phyloP scores from a whole-genome alignment of 2,888 invertebrate species.

The Apantesis nais region DNA sequence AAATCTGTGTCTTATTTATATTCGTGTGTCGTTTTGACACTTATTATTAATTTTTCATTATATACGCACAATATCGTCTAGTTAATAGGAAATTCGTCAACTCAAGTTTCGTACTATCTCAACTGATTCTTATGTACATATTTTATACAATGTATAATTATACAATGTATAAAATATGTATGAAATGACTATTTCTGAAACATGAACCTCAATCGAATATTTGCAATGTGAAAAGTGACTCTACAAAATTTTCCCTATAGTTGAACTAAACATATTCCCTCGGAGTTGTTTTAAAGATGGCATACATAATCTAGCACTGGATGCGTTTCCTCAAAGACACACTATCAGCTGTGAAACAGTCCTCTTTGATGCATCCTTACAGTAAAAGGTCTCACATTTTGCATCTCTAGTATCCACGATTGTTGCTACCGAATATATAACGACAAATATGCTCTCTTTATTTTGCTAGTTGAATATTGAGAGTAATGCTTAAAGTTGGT shows the following conservation, averaged over 20 bases:
- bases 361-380: constrained; percentile 64
- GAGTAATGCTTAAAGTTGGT: too few species aligned
- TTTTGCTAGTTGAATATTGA: not conserved
- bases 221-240: constrained; percentile 28
- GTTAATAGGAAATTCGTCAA: not conserved
- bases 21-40: constrained; percentile 16
- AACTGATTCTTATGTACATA: not conserved
- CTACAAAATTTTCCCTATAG: constrained; percentile 31
- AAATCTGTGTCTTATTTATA: constrained; percentile 29
- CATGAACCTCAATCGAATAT: constrained; percentile 18
- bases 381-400: constrained; percentile 67
- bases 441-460: constrained; percentile 13
- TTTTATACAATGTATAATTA: too few species aligned
- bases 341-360: constrained; percentile 62
- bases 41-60: not conserved
- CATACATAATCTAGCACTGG: constrained; percentile 62
- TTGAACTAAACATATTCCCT: constrained; percentile 57
- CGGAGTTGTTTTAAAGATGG: constrained; percentile 59
- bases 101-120: not conserved
- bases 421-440: constrained; percentile 61
- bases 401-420: constrained; percentile 56
- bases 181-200: not conserved
- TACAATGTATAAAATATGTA: not conserved
- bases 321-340: constrained; percentile 69
- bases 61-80: too few species aligned